phyloP scores from a whole-genome alignment of 2,113 vertebrate species.

The Gnathonemus longibarbis region DNA sequence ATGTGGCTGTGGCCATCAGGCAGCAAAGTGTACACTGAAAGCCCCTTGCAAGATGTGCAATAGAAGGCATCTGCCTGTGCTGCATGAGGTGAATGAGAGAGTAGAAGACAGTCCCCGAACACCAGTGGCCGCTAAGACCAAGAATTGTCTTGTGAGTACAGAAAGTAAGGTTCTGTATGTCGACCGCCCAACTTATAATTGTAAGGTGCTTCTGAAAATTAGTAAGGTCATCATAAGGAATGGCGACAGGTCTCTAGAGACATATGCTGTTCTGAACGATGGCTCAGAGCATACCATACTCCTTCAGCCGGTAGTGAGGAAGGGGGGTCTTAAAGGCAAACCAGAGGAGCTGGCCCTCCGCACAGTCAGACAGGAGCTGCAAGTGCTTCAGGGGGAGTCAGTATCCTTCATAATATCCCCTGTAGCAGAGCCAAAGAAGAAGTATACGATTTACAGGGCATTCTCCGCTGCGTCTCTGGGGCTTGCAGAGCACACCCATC shows the following conservation, averaged over 20 bases:
- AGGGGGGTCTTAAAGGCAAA: neutral
- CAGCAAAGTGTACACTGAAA: neutral
- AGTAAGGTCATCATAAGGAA: neutral
- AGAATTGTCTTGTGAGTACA: neutral
- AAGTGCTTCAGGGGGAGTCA: neutral
- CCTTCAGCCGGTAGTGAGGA: neutral
- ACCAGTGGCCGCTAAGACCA: neutral
- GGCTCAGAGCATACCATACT: neutral
- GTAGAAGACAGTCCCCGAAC: neutral
- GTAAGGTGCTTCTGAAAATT: neutral
- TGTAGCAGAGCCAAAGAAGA: neutral
- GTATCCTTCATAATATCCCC: neutral
- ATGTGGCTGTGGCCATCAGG: neutral
- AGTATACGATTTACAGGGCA: neutral
- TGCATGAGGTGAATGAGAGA: neutral
- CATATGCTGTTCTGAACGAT: neutral
- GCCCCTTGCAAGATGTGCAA: neutral
- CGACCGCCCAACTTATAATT: neutral
- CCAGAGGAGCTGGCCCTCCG: neutral
- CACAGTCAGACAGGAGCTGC: neutral
- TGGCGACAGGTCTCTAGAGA: neutral
- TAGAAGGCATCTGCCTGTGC: neutral
- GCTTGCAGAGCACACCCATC: neutral
- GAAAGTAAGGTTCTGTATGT: neutral
- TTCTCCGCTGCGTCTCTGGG: neutral